Base-by-base conservation (phyloP, 1,140 invertebrate species). In the Holcopasites calliopsidis region DNA sequence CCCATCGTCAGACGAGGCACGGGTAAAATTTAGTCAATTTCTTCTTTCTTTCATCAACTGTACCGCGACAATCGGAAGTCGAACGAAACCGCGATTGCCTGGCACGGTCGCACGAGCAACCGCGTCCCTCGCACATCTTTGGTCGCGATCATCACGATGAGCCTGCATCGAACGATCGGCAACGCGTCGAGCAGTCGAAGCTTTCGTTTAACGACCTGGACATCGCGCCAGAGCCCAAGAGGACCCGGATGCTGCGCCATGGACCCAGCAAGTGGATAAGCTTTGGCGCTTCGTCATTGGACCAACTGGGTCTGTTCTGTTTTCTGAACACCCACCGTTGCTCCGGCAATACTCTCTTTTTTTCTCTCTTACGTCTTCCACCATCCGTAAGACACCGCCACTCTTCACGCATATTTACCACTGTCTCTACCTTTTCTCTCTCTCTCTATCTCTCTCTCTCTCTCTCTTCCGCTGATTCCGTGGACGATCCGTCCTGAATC, bases 271-370 rank as follows among this genome's bases (percentile, higher is more conserved):
- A 83, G 78, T 88, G 88, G 84, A 87, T 80, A 74, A 87, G 81
- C 86, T 88, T 89, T 85, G 80, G 84, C 80, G 84, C 88, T 85
- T 82, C 70, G 82, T 77, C 86, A 81, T 74, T 66, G 80, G 74
- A 87, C 62, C 86, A 88, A 90, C 84, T 76, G 76, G 84, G 85
- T 75, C 80, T 89, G 88, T 90, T 91, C 89, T 90, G 86, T 90
- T 90, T 90, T 89, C 84, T 89, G 88, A 89, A 90, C 86, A 86
- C 68, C 81, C 79, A 72, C 75, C 69, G 84, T 85, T 85, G 85
- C 55, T 87, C 68, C 82, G 70, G 65, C 77, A 68, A 52, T 57
- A 66, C 40, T 52, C 79, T 80, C 55, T 70, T 75, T 71, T 79
- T 61, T 79, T 83, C 76, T 76, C 58, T 79, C 84, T 86, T 83